These are phyloP conservation scores for Cyclargus thomasi DNA, from an alignment of 1,140 invertebrate species.

Conservation along the genomic window DNA sequence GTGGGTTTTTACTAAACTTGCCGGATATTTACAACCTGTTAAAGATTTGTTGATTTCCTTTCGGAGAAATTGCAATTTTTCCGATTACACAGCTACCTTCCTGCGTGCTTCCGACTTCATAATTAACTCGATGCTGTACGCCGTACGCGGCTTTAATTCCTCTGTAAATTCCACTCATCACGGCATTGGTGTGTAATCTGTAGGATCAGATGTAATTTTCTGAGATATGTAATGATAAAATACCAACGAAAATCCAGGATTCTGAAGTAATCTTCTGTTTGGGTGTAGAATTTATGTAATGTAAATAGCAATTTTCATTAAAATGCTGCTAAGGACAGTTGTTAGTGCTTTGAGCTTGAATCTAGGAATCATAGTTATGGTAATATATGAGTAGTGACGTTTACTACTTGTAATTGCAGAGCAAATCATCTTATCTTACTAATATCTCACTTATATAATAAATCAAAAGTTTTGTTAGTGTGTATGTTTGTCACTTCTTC, in stretches of 20 bases:
- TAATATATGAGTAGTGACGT: too few species aligned
- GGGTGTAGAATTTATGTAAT: not conserved
- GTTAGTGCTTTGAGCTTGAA: too few species aligned
- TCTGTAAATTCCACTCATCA: constrained; percentile 32
- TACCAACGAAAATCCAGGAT: constrained; percentile 25
- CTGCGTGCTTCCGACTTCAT: constrained; percentile 25
- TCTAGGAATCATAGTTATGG: too few species aligned
- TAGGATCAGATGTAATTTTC: constrained; percentile 27
- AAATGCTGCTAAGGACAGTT: too few species aligned
- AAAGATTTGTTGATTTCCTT: constrained; percentile 38
- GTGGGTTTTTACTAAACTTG: too few species aligned
- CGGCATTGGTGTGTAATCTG: constrained; percentile 25
- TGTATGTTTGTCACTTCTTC: too few species aligned
- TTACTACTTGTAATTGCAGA: too few species aligned
- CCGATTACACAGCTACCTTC: constrained; percentile 33
- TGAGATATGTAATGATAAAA: constrained; percentile 22
- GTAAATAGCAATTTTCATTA: too few species aligned
- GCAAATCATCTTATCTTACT: too few species aligned
- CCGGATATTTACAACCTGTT: constrained; percentile 49
- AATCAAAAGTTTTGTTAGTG: too few species aligned
- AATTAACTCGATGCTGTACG: constrained; percentile 31
- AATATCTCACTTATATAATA: too few species aligned
- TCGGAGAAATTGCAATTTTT: constrained; percentile 32
- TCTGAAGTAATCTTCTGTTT: not conserved
- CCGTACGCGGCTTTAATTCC: constrained; percentile 28